These are phyloP conservation scores for Takifugu ocellatus DNA, from an alignment of 2,797 vertebrate genomes.

Conservation along the genomic window DNA sequence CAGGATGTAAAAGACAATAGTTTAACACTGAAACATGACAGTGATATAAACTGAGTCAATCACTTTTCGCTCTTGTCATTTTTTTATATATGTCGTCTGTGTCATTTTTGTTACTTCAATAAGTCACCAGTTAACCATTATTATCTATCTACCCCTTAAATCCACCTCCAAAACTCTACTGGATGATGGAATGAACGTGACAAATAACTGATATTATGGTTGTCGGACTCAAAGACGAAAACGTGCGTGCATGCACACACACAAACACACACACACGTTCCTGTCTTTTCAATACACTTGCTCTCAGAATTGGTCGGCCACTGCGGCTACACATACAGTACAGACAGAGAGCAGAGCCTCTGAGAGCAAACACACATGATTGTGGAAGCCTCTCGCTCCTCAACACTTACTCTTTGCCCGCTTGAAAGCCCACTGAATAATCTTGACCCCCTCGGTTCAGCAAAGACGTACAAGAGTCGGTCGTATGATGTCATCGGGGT, in stretches of 20 bases:
- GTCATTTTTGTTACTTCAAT: neutral
- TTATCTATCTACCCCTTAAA: neutral
- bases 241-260: slow-evolving; percentile 3
- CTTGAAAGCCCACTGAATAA: slow-evolving; percentile 67
- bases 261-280: slow-evolving; percentile 8
- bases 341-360: slow-evolving; percentile 29
- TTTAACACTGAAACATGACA: too few species aligned
- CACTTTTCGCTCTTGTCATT: too few species aligned
- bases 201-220: neutral
- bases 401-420: slow-evolving; percentile 52
- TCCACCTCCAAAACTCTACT: neutral
- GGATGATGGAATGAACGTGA: neutral
- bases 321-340: neutral
- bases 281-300: neutral
- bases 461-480: slow-evolving; percentile 56
- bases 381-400: slow-evolving; percentile 45
- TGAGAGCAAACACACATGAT: slow-evolving; percentile 56
- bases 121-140: neutral
- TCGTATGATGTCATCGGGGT: slow-evolving; percentile 65
- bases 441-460: slow-evolving; percentile 55
- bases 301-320: neutral
- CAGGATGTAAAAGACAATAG: too few species aligned
- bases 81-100: neutral
- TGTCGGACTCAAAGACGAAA: neutral
- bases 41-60: too few species aligned